A percentile compares a stretch with the other conserved stretches of the same genome.
phyloP scores from a whole-genome alignment of 2,113 vertebrate species.

The Aix galericulata region DNA sequence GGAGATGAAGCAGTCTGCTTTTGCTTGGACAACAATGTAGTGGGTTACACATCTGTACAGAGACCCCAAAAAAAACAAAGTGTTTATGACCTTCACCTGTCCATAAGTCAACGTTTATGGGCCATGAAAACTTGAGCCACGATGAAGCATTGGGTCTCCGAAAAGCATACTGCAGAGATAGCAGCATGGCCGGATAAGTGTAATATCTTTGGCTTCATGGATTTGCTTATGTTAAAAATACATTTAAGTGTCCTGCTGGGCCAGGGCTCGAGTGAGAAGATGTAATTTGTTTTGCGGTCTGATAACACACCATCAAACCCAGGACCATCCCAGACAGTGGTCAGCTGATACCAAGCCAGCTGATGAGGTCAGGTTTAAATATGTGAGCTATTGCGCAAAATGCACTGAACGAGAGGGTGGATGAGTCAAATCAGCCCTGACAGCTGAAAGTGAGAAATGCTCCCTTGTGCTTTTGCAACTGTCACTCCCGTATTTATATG shows the following conservation, averaged over 20 bases:
- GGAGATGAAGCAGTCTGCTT: neutral
- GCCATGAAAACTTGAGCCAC: neutral
- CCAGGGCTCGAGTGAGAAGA: neutral
- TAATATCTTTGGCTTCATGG: neutral
- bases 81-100: neutral
- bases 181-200: fast-evolving
- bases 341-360: neutral
- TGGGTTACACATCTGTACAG: neutral
- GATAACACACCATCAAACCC: neutral
- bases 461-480: neutral
- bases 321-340: neutral
- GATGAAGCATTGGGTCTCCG: neutral
- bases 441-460: neutral
- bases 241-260: neutral
- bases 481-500: neutral
- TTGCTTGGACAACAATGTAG: neutral
- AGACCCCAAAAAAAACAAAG: neutral
- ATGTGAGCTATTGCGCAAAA: neutral
- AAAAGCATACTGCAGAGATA: neutral
- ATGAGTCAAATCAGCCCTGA: neutral
- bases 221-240: neutral
- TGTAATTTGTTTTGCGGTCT: neutral
- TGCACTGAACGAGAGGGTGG: neutral
- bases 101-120: neutral
- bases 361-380: neutral